A percentile compares a stretch with the other conserved stretches of the same genome.
Evolutionary conservation across 1,140 invertebrate genomes (phyloP).

Genomic region (Aplysia californica): DNA sequence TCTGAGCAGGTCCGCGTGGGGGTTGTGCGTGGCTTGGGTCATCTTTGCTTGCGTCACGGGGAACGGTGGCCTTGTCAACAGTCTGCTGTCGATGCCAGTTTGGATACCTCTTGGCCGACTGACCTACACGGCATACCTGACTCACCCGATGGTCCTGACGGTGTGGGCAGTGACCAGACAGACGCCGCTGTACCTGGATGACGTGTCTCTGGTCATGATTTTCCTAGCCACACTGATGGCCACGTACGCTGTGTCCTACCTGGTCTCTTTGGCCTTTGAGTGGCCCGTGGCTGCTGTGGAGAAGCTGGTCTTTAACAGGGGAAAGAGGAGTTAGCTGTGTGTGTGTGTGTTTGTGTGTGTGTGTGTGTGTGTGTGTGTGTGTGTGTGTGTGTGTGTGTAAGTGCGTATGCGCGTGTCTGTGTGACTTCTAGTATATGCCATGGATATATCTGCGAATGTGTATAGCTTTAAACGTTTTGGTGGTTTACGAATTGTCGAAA

Average conservation of each 20-base stretch:
- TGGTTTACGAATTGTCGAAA: no score
- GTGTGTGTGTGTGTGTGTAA: no score
- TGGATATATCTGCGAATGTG: no score
- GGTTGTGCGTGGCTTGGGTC: conserved; percentile 64
- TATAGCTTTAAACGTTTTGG: no score
- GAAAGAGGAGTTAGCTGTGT: conserved; percentile 12
- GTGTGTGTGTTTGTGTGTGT: no score
- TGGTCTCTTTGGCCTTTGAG: neutral
- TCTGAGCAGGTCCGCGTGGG: conserved; percentile 63
- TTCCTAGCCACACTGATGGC: neutral
- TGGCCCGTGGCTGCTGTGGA: neutral
- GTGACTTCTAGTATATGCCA: no score
- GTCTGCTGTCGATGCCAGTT: neutral
- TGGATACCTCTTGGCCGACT: neutral
- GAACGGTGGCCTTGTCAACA: conserved; percentile 39
- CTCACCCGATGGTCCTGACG: neutral
- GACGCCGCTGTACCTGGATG: neutral
- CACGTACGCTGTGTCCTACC: neutral
- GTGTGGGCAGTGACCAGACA: neutral
- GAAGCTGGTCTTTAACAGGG: neutral
- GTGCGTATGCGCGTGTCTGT: no score
- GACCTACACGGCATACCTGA: neutral
- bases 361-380: no score
- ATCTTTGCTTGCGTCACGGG: conserved; percentile 65
- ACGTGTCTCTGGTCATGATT: neutral